Conservation (phyloP, 2,797 vertebrate genomes). For the Anabacerthia variegaticeps region DNA sequence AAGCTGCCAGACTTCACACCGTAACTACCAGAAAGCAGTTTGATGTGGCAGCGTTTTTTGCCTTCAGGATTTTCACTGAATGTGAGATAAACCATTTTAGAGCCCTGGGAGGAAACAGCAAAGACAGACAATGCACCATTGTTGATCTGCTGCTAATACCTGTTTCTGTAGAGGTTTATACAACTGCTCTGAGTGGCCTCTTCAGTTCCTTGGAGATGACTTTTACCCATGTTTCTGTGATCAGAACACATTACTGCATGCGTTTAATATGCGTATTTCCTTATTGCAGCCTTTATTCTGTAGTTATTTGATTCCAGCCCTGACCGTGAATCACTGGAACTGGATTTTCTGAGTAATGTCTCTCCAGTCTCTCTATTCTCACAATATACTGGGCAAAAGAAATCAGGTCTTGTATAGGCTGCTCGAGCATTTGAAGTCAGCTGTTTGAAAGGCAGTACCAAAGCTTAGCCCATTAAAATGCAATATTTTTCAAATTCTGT, state of each 20-base stretch:
- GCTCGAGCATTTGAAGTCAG: background rate
- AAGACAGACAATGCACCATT: background rate
- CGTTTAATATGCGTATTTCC: background rate
- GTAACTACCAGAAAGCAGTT: background rate
- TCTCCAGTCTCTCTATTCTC: background rate
- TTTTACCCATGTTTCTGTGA: background rate
- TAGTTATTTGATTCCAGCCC: slow-evolving; percentile 1
- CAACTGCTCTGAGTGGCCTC: background rate
- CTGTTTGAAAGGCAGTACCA: background rate
- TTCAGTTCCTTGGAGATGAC: background rate
- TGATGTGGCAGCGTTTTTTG: fast-evolving
- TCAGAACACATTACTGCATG: background rate
- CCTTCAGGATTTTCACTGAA: background rate
- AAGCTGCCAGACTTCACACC: background rate
- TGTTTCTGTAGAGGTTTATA: background rate
- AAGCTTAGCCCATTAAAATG: slow-evolving; percentile 48
- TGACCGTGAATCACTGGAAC: slow-evolving; percentile 29
- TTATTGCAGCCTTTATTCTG: background rate
- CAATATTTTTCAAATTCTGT: slow-evolving; percentile 16
- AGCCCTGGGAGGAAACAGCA: background rate
- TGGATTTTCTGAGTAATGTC: slow-evolving; percentile 46
- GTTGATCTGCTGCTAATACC: background rate
- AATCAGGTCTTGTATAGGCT: background rate
- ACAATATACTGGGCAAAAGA: background rate
- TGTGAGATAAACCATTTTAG: background rate